Conservation (phyloP, 2,797 vertebrate genomes). For the Sciaenops ocellatus region DNA sequence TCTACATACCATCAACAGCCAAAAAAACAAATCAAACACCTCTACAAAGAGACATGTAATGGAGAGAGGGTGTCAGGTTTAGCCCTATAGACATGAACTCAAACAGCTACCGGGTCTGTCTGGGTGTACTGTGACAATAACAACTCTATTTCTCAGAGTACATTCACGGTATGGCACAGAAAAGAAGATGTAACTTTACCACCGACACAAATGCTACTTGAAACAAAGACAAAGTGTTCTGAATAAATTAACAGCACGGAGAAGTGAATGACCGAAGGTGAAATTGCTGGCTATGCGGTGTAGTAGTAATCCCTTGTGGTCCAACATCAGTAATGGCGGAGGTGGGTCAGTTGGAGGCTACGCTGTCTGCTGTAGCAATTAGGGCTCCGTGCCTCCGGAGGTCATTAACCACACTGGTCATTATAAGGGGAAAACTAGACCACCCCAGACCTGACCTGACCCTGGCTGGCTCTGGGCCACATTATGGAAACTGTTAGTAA, state of each 20-base stretch:
- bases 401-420: constrained; percentile 82
- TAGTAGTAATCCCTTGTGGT: constrained; percentile 60
- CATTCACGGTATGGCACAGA: constrained; percentile 21
- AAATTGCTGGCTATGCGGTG: constrained; percentile 29
- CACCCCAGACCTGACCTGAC: constrained; percentile 56
- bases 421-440: constrained; percentile 68
- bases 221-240: constrained; percentile 16
- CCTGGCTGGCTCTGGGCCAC: constrained; percentile 43
- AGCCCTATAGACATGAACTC: constrained; percentile 56
- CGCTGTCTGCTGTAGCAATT: constrained; percentile 80
- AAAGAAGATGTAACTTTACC: neutral
- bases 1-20: constrained; percentile 62
- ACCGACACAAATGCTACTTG: neutral
- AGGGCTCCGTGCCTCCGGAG: constrained; percentile 71
- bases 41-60: constrained; percentile 54
- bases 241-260: constrained; percentile 26
- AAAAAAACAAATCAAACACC: constrained; percentile 55
- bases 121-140: constrained; percentile 48
- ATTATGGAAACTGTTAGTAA: constrained; percentile 52
- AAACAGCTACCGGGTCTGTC: constrained; percentile 40
- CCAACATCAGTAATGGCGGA: constrained; percentile 59
- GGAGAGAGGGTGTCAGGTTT: constrained; percentile 65
- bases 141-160: constrained; percentile 2
- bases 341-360: constrained; percentile 81
- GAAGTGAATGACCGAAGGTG: constrained; percentile 16